These are phyloP conservation scores for Saguinus midas DNA, from an alignment of 2,113 vertebrate genomes.

Conservation along the genomic window DNA sequence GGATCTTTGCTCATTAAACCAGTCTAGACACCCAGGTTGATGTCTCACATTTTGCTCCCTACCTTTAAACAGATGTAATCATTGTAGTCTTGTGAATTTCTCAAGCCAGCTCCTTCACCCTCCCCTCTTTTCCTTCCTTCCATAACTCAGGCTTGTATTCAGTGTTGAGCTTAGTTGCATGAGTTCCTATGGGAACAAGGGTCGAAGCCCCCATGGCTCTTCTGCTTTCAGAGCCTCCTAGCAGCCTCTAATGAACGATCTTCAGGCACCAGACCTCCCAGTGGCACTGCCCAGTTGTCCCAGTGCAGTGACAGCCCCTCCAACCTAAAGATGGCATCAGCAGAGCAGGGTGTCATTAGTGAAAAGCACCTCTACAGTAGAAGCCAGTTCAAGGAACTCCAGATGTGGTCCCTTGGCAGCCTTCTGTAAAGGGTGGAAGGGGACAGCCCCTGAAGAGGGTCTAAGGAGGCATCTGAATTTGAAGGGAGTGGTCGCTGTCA, in stretches of 20 bases:
- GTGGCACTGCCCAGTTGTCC: not conserved
- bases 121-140: not conserved
- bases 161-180: not conserved
- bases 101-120: not conserved
- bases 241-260: not conserved
- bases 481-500: not conserved
- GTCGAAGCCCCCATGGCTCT: not conserved
- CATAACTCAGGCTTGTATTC: not conserved
- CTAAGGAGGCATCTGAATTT: not conserved
- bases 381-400: not conserved
- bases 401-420: not conserved
- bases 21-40: not conserved
- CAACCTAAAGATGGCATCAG: not conserved
- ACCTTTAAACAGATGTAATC: fast-evolving
- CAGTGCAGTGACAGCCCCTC: not conserved
- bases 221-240: not conserved
- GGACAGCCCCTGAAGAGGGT: not conserved
- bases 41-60: not conserved
- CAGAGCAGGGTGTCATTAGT: not conserved
- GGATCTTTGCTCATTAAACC: not conserved
- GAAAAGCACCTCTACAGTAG: not conserved
- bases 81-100: not conserved
- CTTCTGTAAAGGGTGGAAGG: not conserved
- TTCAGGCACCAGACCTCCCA: too few relatives aligned
- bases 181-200: not conserved